phyloP scores from a whole-genome alignment of 2,888 invertebrate genomes.

The Agapostemon virescens region DNA sequence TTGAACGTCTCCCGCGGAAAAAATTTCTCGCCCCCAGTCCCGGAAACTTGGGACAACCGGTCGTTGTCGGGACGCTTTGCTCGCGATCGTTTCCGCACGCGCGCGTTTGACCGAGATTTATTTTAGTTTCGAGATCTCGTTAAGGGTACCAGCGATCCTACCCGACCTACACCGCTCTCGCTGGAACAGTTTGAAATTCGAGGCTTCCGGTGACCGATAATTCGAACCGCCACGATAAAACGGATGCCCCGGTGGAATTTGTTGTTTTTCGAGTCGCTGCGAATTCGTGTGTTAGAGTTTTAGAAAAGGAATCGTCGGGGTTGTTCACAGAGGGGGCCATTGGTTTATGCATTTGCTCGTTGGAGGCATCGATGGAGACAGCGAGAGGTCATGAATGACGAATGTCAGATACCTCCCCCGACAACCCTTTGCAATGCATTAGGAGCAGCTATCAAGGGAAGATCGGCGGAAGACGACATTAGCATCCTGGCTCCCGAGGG shows the following conservation, averaged over 20 bases:
- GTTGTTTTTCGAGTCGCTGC: neutral
- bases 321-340: neutral
- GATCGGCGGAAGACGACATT: constrained; percentile 56
- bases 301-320: too few relatives aligned
- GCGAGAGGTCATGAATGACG: constrained; percentile 63
- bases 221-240: neutral
- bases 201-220: neutral
- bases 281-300: too few relatives aligned
- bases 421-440: constrained; percentile 70
- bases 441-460: constrained; percentile 38
- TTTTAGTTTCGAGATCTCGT: constrained; percentile 7
- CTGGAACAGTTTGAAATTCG: neutral
- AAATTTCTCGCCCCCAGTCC: neutral
- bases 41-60: neutral
- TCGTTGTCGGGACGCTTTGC: neutral
- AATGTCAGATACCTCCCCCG: constrained; percentile 34
- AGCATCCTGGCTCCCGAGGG: constrained; percentile 58
- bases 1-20: constrained; percentile 12
- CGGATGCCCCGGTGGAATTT: too few relatives aligned
- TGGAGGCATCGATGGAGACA: neutral
- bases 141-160: neutral
- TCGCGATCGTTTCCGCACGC: neutral
- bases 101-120: constrained; percentile 11
- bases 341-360: constrained; percentile 5
- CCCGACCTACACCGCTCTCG: neutral